phyloP scores from a whole-genome alignment of 2,113 vertebrate genomes.

The Suncus etruscus region DNA sequence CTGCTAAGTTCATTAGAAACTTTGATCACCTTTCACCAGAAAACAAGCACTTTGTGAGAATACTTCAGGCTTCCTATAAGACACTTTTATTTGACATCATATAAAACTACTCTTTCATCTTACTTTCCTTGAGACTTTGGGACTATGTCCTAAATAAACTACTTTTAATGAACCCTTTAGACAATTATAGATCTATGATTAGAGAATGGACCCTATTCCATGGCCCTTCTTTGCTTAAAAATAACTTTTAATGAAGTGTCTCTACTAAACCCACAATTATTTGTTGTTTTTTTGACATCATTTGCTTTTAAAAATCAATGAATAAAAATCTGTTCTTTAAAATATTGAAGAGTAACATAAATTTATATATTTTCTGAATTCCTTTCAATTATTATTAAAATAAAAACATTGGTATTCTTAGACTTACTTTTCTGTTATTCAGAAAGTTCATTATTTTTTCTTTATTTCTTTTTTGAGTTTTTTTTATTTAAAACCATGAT shows the following conservation, averaged over 20 bases:
- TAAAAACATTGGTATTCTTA: neutral
- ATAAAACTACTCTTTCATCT: neutral
- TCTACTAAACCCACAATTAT: neutral
- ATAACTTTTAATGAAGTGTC: neutral
- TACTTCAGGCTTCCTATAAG: fast-evolving
- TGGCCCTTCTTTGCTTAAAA: neutral
- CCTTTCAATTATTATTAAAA: neutral
- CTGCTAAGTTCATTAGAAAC: neutral
- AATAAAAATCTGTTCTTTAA: neutral
- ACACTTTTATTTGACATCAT: neutral
- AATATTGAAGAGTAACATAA: neutral
- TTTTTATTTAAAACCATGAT: neutral
- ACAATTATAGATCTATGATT: neutral
- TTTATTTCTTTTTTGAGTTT: neutral
- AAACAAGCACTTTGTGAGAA: neutral
- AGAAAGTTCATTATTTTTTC: neutral
- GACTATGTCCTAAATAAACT: neutral
- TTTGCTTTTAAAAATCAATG: neutral
- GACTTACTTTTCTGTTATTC: neutral
- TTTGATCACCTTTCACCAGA: neutral
- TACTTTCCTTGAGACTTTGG: neutral
- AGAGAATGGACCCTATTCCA: neutral
- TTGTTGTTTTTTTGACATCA: neutral
- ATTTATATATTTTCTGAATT: neutral
- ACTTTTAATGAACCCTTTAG: neutral